Percentiles rank a stretch among this genome's conserved stretches.
These are phyloP conservation scores for Anguilla obscura DNA, from an alignment of 2,797 vertebrate genomes.

Conservation along the genomic window DNA sequence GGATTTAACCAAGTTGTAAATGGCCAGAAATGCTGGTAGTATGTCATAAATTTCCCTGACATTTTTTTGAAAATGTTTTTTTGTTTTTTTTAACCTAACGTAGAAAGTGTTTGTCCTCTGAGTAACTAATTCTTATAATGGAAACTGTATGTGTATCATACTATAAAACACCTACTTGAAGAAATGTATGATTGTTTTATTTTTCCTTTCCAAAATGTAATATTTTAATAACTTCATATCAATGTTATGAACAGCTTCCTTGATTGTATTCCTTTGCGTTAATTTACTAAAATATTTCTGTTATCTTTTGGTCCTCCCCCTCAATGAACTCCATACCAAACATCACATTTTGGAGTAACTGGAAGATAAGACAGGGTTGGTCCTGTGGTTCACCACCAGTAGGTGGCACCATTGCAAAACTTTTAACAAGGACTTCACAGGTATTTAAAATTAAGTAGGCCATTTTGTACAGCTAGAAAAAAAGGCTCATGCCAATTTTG, in stretches of 20 bases:
- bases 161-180: not conserved
- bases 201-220: not conserved
- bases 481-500: not conserved
- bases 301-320: not conserved
- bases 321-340: not conserved
- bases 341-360: not conserved
- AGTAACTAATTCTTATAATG: constrained; percentile 1
- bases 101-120: not conserved
- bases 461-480: not conserved
- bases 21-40: not conserved
- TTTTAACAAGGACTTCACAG: not conserved
- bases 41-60: not conserved
- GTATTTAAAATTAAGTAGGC: not conserved
- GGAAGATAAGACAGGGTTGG: not conserved
- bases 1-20: not conserved
- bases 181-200: not conserved
- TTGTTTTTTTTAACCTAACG: not conserved
- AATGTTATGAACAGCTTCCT: not conserved
- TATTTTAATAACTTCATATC: not conserved
- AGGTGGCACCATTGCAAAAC: constrained; percentile 23
- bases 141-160: not conserved
- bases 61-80: not conserved
- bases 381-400: constrained; percentile 18
- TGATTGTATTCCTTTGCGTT: not conserved
- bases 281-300: not conserved